phyloP scores from a whole-genome alignment of 1,140 invertebrate species.

The Wasmannia auropunctata region DNA sequence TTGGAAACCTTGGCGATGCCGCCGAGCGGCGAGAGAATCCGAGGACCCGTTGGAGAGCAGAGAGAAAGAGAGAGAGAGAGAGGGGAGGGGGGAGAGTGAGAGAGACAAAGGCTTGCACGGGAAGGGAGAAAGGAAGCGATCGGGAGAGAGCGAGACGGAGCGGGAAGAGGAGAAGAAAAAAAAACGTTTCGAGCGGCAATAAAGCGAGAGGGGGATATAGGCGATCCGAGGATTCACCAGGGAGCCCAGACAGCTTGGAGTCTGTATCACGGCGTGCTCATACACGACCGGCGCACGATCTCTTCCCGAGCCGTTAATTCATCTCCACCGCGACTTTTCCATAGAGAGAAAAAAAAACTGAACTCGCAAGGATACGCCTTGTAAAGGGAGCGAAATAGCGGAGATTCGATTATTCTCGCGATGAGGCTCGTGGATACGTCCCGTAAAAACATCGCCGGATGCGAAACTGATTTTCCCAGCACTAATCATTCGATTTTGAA shows the following conservation, averaged over 20 bases:
- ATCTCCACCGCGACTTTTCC: conserved; percentile 15
- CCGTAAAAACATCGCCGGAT: not conserved
- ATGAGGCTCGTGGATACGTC: not conserved
- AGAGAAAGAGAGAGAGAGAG: conserved; percentile 5
- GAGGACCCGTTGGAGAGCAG: conserved; percentile 63
- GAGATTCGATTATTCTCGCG: not conserved
- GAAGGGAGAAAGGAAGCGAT: conserved; percentile 11
- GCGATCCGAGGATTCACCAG: conserved; percentile 77
- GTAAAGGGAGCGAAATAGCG: not conserved
- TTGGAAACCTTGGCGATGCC: conserved; percentile 64
- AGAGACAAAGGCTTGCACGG: no score
- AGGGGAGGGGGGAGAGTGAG: no score
- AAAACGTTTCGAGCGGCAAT: conserved; percentile 74
- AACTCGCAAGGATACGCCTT: not conserved
- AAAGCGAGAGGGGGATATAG: conserved; percentile 76
- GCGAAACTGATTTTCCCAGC: not conserved
- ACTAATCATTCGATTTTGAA: not conserved
- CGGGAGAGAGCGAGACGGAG: conserved; percentile 25
- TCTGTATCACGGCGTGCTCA: conserved; percentile 78
- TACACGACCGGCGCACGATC: conserved; percentile 45
- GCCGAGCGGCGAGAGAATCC: conserved; percentile 73
- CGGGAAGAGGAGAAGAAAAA: conserved; percentile 52
- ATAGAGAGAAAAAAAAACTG: not conserved
- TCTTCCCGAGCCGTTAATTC: conserved; percentile 60
- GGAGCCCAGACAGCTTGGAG: conserved; percentile 84